Base-by-base conservation (phyloP, 2,888 invertebrate species). In the Sussaba pulchella region DNA sequence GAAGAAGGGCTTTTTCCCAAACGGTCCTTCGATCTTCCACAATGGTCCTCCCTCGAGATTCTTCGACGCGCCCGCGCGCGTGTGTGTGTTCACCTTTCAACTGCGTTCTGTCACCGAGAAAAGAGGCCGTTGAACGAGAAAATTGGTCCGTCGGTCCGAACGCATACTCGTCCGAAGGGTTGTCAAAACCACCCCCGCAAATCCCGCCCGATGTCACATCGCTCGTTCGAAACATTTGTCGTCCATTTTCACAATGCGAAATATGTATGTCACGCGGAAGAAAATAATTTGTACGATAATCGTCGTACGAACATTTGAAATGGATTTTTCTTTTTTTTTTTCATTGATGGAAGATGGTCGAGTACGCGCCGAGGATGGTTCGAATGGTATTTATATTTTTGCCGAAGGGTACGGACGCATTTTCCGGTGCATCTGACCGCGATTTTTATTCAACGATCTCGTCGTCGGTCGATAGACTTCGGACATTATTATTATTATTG, bases 391-490 rank as follows among this genome's bases (percentile, higher is more conserved):
- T n/a, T n/a, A n/a, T n/a, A n/a, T n/a, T 26, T 21, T 12, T 36
- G 12, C 39, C 39, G 39, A 47, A 50, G 10, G 21, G 36, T 72
- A 17, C 17, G 12, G 10, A 31, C 26, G 39, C 47, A 50, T 72
- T 72, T 70, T 72, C 72, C 72, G 72, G 72, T 72, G 63, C 63
- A 63, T 63, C 50, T 63, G 57, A 71, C 24, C 50, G 64, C 26
- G 57, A 71, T 78, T 74, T 64, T 69, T 63, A 70, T 69, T 54
- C 4, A 61, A 41, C 57, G 41, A 75, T 26, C 47, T 19, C 59
- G 71, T 52, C 52, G 72, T 9, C 31, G 70, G 54, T 17, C 54
- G 57, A 63, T 69, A 66, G 69, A 73, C 54, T 31, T 26, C 12
- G 26, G 50, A 45, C 9, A 14, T 9, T 54, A 24, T 64, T 64